A percentile compares a stretch with the other conserved stretches of the same genome.
These are phyloP conservation scores for Proteles cristata DNA, from an alignment of 2,113 vertebrate genomes.

Conservation along the genomic window DNA sequence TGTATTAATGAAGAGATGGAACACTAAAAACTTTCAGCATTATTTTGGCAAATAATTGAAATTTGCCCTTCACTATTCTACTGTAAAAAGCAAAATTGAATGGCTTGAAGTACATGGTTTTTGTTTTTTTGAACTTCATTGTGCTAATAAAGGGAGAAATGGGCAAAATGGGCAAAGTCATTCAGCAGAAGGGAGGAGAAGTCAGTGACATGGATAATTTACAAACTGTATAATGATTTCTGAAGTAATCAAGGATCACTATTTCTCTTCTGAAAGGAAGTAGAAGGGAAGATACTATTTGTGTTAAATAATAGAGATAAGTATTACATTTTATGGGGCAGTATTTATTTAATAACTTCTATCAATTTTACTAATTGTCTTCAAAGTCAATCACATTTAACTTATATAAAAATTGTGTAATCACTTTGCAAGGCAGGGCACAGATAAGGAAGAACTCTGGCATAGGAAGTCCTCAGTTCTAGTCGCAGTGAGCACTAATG, in stretches of 20 bases:
- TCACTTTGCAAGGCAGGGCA: neutral
- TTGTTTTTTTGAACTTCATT: neutral
- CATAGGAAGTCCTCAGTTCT: neutral
- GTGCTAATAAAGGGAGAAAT: neutral
- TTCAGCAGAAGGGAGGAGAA: neutral
- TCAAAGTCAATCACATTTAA: neutral
- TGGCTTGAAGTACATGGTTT: neutral
- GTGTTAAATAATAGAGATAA: neutral
- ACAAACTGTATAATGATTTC: neutral
- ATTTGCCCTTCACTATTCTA: neutral
- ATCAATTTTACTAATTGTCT: neutral
- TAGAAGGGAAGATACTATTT: neutral
- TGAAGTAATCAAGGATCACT: neutral
- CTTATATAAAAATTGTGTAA: neutral
- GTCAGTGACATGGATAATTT: slow-evolving; percentile 41
- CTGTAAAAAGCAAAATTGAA: neutral
- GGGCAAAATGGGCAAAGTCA: neutral
- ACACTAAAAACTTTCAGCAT: slow-evolving; percentile 19
- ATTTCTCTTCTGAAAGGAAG: neutral
- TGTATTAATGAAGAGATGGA: neutral
- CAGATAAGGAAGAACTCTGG: neutral
- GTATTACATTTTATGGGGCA: neutral
- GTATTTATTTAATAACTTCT: neutral
- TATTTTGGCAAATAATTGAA: slow-evolving; percentile 52
- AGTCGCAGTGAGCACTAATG: neutral